Percentiles rank a stretch among this genome's conserved stretches.
Conservation (phyloP, 2,888 invertebrate genomes). For the Papilio elwesi region DNA sequence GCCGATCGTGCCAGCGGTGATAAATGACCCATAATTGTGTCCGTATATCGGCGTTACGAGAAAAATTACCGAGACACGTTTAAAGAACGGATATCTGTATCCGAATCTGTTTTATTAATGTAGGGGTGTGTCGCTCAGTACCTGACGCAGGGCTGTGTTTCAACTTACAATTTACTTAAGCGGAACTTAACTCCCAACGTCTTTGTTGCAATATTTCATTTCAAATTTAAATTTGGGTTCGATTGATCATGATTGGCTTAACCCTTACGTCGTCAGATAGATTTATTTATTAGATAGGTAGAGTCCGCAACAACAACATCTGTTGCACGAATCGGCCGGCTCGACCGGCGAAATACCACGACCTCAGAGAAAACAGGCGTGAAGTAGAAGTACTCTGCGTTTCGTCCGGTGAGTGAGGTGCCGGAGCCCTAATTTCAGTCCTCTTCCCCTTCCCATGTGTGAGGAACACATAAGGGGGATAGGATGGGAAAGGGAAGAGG, state of each 20-base stretch:
- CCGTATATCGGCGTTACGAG: constrained; percentile 64
- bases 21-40: constrained; percentile 73
- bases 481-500: too few species aligned
- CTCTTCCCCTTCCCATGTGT: too few species aligned
- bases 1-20: constrained; percentile 50
- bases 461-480: too few species aligned
- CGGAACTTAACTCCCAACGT: background rate
- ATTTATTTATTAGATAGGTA: too few species aligned
- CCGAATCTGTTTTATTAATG: constrained; percentile 46
- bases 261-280: too few species aligned
- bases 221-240: background rate
- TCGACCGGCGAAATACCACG: too few species aligned
- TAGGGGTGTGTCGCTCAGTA: constrained; percentile 38
- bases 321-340: too few species aligned
- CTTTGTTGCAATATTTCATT: background rate
- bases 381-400: too few species aligned
- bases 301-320: too few species aligned
- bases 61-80: constrained; percentile 61
- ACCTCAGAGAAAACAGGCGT: too few species aligned
- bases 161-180: constrained; percentile 10
- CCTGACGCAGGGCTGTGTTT: constrained; percentile 4
- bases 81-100: constrained; percentile 45
- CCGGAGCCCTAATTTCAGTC: too few species aligned
- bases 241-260: background rate
- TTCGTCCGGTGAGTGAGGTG: too few species aligned